These are phyloP conservation scores for Zingel zingel DNA, from an alignment of 2,113 vertebrate species.

Conservation along the genomic window DNA sequence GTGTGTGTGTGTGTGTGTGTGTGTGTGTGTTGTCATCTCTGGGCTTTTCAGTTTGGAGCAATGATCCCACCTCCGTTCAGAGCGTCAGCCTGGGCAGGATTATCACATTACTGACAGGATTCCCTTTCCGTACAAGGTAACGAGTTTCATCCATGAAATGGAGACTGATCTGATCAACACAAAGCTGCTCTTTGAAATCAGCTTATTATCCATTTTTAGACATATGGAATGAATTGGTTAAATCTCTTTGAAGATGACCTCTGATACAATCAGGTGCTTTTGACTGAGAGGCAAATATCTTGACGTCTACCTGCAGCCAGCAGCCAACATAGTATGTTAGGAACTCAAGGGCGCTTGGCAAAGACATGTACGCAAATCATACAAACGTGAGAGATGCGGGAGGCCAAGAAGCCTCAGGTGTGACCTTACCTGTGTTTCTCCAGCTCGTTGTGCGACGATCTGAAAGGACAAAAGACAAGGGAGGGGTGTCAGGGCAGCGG, in stretches of 20 bases:
- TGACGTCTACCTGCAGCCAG: slow-evolving; percentile 25
- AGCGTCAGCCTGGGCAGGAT: slow-evolving; percentile 52
- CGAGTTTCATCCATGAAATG: slow-evolving; percentile 46
- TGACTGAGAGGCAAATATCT: slow-evolving; percentile 20
- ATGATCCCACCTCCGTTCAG: slow-evolving; percentile 24
- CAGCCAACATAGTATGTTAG: not conserved
- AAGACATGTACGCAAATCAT: slow-evolving; percentile 1
- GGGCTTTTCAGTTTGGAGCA: slow-evolving; percentile 27
- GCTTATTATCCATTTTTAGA: slow-evolving; percentile 50
- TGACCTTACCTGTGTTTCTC: slow-evolving; percentile 97
- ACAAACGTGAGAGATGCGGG: not conserved
- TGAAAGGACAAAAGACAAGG: slow-evolving; percentile 77
- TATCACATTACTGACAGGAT: slow-evolving; percentile 67
- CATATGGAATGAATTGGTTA: slow-evolving; percentile 49
- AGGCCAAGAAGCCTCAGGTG: not conserved
- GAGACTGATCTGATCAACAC: slow-evolving; percentile 58
- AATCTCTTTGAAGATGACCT: slow-evolving; percentile 56
- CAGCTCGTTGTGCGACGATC: slow-evolving; percentile 98
- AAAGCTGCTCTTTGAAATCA: slow-evolving; percentile 58
- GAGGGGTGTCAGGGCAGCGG: slow-evolving; percentile 18
- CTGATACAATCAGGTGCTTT: slow-evolving; percentile 27
- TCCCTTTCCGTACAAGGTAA: slow-evolving; percentile 63
- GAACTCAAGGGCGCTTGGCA: not conserved
- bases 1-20: not conserved
- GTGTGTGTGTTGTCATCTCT: slow-evolving; percentile 1